phyloP scores from a whole-genome alignment of 2,113 vertebrate genomes.

The Astur gentilis region DNA sequence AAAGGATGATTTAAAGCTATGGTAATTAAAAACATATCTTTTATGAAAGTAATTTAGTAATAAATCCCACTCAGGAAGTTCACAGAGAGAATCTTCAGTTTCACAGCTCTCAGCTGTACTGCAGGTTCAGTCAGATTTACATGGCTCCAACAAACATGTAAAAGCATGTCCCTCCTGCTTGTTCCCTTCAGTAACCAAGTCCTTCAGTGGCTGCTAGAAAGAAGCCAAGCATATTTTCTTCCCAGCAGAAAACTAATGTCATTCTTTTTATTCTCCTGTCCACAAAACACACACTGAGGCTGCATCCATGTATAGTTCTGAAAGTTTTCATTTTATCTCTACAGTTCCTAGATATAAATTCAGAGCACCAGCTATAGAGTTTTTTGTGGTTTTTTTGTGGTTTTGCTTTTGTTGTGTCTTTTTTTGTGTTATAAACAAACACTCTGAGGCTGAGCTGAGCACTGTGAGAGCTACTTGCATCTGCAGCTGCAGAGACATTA shows the following conservation, averaged over 20 bases:
- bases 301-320: background rate
- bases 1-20: background rate
- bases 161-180: background rate
- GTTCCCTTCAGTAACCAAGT: background rate
- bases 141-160: background rate
- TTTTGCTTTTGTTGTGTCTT: too few species aligned
- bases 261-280: background rate
- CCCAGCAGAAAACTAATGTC: background rate
- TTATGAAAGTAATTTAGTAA: background rate
- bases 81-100: background rate
- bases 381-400: too few species aligned
- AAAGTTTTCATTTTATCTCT: background rate
- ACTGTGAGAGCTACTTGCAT: background rate
- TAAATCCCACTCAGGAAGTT: background rate
- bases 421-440: too few species aligned
- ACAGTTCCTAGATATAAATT: too few species aligned
- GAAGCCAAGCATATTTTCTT: background rate
- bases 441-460: background rate
- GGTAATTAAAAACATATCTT: background rate
- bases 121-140: background rate
- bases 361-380: too few species aligned
- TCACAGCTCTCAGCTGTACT: background rate
- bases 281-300: background rate
- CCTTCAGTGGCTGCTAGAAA: background rate
- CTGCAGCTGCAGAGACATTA: background rate